A percentile compares a stretch with the other conserved stretches of the same genome.
phyloP scores from a whole-genome alignment of 2,797 vertebrate species.

The Girardinus metallicus region DNA sequence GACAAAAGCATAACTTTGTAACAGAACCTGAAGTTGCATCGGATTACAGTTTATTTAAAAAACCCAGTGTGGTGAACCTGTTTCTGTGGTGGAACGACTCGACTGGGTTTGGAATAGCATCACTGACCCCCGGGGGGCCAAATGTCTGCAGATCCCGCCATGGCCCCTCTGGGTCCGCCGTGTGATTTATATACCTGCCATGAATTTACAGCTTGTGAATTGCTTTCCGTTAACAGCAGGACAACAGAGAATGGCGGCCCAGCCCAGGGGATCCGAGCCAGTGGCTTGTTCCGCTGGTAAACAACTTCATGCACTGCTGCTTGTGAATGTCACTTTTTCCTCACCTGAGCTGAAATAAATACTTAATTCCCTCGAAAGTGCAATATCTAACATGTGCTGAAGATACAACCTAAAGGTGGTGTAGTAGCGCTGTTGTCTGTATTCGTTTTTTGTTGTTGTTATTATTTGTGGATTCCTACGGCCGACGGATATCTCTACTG shows the following conservation, averaged over 20 bases:
- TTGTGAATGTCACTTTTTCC: background rate
- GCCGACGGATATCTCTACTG: slow-evolving; percentile 30
- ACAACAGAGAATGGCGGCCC: slow-evolving; percentile 31
- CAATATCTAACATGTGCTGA: background rate
- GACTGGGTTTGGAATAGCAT: slow-evolving; percentile 73
- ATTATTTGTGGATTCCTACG: slow-evolving; percentile 16
- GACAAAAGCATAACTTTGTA: background rate
- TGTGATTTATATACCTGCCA: slow-evolving; percentile 79
- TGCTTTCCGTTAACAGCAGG: slow-evolving; percentile 71
- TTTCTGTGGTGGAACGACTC: slow-evolving; percentile 26
- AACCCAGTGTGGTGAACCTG: background rate
- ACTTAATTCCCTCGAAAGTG: background rate
- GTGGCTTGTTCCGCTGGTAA: background rate
- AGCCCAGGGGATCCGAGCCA: slow-evolving; percentile 7
- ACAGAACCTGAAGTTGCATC: background rate
- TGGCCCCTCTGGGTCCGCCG: slow-evolving; percentile 33
- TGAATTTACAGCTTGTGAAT: slow-evolving; percentile 82
- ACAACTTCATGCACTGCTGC: background rate
- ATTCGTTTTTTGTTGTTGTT: slow-evolving; percentile 12
- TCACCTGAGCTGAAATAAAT: background rate
- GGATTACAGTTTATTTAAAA: background rate
- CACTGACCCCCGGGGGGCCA: slow-evolving; percentile 62
- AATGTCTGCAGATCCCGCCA: slow-evolving; percentile 73
- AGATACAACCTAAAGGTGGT: no score
- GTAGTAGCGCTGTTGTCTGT: background rate